Conservation (phyloP, 2,797 vertebrate genomes). For the Loris lydekkerianus region DNA sequence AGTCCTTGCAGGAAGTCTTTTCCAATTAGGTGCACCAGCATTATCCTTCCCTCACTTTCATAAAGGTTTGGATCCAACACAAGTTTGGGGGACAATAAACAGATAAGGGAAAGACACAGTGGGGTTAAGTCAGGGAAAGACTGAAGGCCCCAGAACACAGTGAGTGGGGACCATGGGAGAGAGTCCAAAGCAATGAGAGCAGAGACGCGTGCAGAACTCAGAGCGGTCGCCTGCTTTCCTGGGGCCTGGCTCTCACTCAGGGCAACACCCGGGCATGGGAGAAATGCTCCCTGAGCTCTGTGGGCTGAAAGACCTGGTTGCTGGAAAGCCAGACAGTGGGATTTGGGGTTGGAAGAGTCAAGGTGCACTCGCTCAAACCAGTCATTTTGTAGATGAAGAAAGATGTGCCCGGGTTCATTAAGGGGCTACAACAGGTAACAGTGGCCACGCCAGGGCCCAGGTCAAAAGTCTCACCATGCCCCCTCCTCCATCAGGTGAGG, state of each 20-base stretch:
- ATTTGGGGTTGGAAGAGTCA: neutral
- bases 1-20: neutral
- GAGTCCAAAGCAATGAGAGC: neutral
- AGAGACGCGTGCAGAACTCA: neutral
- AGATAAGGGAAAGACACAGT: neutral
- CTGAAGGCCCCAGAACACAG: neutral
- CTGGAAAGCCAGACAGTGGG: neutral
- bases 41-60: neutral
- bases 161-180: too few relatives aligned
- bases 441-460: neutral
- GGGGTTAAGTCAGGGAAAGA: neutral
- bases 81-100: neutral
- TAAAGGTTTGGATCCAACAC: neutral
- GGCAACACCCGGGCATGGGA: neutral
- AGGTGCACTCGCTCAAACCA: neutral
- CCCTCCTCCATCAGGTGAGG: neutral
- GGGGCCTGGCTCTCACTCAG: neutral
- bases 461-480: neutral
- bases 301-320: neutral
- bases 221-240: rapidly evolving
- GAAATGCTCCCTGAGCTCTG: neutral
- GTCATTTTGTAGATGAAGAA: constrained; percentile 17
- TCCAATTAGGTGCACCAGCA: neutral
- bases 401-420: neutral
- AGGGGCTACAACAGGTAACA: neutral